phyloP scores from a whole-genome alignment of 2,113 vertebrate genomes.

The Sylvia atricapilla region DNA sequence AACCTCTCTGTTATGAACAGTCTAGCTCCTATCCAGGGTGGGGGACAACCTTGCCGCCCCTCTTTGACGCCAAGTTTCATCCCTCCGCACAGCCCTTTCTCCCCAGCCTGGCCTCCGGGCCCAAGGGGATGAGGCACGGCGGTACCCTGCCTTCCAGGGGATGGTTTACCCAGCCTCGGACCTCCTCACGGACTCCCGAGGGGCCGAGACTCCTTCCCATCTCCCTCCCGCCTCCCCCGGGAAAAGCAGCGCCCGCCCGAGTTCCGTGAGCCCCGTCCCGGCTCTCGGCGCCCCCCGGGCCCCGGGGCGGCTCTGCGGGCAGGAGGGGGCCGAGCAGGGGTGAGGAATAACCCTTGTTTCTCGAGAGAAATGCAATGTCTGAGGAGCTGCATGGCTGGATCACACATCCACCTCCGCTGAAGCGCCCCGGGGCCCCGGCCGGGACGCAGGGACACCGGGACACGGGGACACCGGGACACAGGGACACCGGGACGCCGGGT shows the following conservation, averaged over 20 bases:
- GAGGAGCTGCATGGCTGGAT: not conserved
- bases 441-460: not conserved
- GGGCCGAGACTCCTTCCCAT: accelerated
- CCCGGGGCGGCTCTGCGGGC: not conserved
- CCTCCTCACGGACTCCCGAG: not conserved
- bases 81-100: accelerated
- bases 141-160: not conserved
- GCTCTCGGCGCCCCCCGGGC: no score
- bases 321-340: not conserved
- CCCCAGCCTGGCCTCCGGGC: not conserved
- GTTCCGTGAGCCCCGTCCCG: accelerated
- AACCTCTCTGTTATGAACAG: not conserved
- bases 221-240: not conserved
- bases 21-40: not conserved
- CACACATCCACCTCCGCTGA: no score
- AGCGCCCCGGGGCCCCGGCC: accelerated
- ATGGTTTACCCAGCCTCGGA: not conserved
- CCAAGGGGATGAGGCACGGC: accelerated
- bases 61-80: not conserved
- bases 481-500: not conserved
- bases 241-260: accelerated
- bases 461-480: not conserved
- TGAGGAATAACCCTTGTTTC: not conserved
- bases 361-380: accelerated
- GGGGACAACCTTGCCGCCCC: not conserved